phyloP scores from a whole-genome alignment of 2,113 vertebrate species.

The Scortum barcoo region DNA sequence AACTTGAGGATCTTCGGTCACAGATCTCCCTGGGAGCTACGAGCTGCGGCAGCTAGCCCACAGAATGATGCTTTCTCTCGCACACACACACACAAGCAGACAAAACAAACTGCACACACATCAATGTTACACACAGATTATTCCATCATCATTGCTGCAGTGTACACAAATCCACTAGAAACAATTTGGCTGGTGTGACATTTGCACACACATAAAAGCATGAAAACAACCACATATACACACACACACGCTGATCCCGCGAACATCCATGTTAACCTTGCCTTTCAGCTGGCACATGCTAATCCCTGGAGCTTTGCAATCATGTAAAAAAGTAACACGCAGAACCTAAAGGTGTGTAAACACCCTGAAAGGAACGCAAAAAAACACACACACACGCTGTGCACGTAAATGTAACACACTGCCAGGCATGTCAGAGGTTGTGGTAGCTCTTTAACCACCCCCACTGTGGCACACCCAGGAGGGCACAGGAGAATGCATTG shows the following conservation, averaged over 20 bases:
- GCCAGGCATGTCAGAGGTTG: conserved; percentile 60
- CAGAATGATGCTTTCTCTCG: conserved; percentile 57
- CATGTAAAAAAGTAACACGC: conserved; percentile 44
- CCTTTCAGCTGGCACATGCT: no score
- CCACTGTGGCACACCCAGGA: conserved; percentile 63
- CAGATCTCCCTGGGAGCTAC: conserved; percentile 82
- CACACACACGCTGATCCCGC: conserved; percentile 40
- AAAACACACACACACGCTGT: neutral
- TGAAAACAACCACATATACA: neutral
- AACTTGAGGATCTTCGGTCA: conserved; percentile 84
- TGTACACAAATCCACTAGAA: conserved; percentile 59
- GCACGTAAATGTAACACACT: conserved; percentile 61
- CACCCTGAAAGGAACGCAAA: conserved; percentile 9
- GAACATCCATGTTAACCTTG: conserved; percentile 44
- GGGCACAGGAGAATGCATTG: conserved; percentile 68
- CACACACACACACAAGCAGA: conserved; percentile 37
- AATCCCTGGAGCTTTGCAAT: conserved; percentile 61
- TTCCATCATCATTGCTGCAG: conserved; percentile 50
- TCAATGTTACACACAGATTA: conserved; percentile 48
- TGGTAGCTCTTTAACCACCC: conserved; percentile 59
- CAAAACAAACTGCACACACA: conserved; percentile 12
- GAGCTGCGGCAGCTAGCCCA: conserved; percentile 63
- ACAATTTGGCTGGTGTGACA: conserved; percentile 54
- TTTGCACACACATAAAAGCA: neutral
- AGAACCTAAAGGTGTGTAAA: conserved; percentile 21